Base-by-base conservation (phyloP, 2,888 invertebrate species). In the Torymus tubicola region DNA sequence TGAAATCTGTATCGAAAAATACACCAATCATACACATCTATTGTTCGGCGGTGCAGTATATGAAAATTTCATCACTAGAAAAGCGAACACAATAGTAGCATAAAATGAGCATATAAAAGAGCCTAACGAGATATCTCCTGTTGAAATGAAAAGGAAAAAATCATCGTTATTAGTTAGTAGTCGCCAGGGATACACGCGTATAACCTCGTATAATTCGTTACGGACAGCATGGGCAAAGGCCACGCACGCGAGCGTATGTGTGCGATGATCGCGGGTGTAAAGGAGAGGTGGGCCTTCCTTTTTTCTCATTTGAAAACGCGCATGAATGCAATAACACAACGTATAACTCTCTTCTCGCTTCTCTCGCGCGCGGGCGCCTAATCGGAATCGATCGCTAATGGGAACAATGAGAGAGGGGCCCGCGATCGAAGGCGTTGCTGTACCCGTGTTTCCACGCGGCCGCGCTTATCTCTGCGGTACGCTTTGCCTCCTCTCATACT, bases 301-400 rank as follows among this genome's bases (percentile, higher is more conserved):
- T 16, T 63, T 21, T 63, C n/a, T 67, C 53, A 12, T 52, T 31
- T 42, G 5, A 8, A 18, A 60, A 55, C 8, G 21, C n/a, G 13
- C 53, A 42, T 21, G 21, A 70, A 55, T 71, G 67, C 71, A 60
- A 70, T 65, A 78, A 72, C 52, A 69, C 53, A 5, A 1, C 13
- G 67, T 24, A 24, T 13, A 70, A 50, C 76, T 18, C 64, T 50
- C 57, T n/a, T 5, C 67, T 53, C 67, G 11, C 55, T n/a, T 42
- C 42, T 42, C 42, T 13, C 2, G 61, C 61, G 21, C 31, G 18
- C 67, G 21, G 16, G 18, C 63, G 63, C 68, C 24, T 74, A 70
- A 81, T 78, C 69, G 24, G 67, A 50, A 78, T 81, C 73, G 70
- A 81, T 81, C 81, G 74, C 73, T 74, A 78, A 78, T 77, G 69